Percentiles rank a stretch among this genome's conserved stretches.
These are phyloP conservation scores for Atrina japonica DNA, from an alignment of 2,888 invertebrate genomes.

Conservation along the genomic window DNA sequence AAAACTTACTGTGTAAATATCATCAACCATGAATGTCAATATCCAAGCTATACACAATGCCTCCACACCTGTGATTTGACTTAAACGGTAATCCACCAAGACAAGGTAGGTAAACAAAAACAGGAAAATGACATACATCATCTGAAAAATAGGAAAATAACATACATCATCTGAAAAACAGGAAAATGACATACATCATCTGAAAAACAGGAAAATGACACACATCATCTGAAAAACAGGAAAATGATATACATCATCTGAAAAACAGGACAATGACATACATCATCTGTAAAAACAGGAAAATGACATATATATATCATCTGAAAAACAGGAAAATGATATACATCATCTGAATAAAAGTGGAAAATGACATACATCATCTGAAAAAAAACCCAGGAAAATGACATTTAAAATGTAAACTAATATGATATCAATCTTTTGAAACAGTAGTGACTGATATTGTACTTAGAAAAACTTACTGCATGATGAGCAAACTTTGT, in stretches of 20 bases:
- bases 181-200: neutral
- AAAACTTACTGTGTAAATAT: conserved; percentile 71
- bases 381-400: neutral
- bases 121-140: conserved; percentile 78
- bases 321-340: neutral
- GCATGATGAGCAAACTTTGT: conserved; percentile 77
- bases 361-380: neutral
- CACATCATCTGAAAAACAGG: neutral
- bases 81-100: conserved; percentile 76
- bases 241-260: neutral
- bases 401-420: neutral
- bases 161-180: neutral
- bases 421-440: neutral
- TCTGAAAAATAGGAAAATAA: conserved; percentile 56
- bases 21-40: conserved; percentile 75
- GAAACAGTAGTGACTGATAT: neutral
- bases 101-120: conserved; percentile 79
- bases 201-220: neutral
- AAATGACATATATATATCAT: conserved; percentile 68
- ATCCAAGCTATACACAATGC: conserved; percentile 78
- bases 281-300: conserved; percentile 67
- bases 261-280: neutral
- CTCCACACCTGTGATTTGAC: conserved; percentile 70
- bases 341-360: neutral
- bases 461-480: conserved; percentile 58